Evolutionary conservation across 2,113 vertebrate genomes (phyloP), one percentile per base, ranked within the genome.

Genomic region (Toxostoma redivivum): DNA sequence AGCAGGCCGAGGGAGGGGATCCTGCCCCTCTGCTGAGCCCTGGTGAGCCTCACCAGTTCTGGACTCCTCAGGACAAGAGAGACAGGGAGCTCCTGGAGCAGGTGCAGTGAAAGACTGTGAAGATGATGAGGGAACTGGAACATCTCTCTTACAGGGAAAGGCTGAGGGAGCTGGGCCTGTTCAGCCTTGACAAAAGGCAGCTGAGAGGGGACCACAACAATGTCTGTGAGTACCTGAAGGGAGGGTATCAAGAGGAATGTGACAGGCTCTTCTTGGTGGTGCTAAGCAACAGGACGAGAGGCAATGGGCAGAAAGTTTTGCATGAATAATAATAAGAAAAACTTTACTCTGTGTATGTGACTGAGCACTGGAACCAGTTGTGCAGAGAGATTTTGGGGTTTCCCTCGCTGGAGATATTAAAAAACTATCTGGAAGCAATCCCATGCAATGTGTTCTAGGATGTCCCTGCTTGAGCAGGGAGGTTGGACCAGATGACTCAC

Each of bases 1-100:
- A 70, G 15, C n/a, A 61, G 30, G 24, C 14, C 0, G 0, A 70
- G 48, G n/a, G 20, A 40, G 13, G 13, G 2, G 20, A 40, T 62
- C 24, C 40, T 71, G 21, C 17, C 3, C 2, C n/a, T 54, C 1
- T 45, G 14, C 40, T 42, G 12, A 15, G 15, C 3, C 5, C 5
- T 42, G 40, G 40, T 42, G 40, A 42, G 40, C 40, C 40, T 42
- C 40, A 42, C 40, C 40, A 42, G 3, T 42, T 45, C 67, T 73
- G 44, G 67, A 12, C 33, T 66, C 37, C 15, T 81, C 44, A 33
- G 37, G 1, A 19, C 8, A 24, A 38, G 12, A 61, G 22, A 57
- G 44, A 15, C 27, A 23, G 0, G 8, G 15, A 33, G 11, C 3
- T 62, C 1, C 12, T 47, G n/a, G 30, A 62, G 9, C 7, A 1